Percentiles rank a stretch among this genome's conserved stretches.
These are phyloP conservation scores for Nannobrachium achirus DNA, from an alignment of 2,113 vertebrate genomes.

Conservation along the genomic window DNA sequence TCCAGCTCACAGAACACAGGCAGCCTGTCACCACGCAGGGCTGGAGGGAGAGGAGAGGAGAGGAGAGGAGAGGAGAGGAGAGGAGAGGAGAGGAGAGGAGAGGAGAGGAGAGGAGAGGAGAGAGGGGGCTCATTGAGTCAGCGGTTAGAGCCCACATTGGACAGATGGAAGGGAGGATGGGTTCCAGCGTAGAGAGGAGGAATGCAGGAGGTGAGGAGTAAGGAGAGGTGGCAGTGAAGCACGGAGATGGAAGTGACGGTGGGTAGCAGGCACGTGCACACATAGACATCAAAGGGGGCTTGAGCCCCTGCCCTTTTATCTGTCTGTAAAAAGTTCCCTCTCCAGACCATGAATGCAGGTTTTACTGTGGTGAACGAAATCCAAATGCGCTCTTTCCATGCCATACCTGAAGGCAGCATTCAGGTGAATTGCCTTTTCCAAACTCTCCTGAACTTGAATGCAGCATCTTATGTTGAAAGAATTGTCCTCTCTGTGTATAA, in stretches of 20 bases:
- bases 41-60: constrained; percentile 1
- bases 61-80: constrained; percentile 6
- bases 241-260: constrained; percentile 52
- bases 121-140: not conserved
- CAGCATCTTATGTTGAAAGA: no score
- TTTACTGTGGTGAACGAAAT: no score
- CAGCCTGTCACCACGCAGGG: constrained; percentile 14
- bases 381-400: no score
- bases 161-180: constrained; percentile 45
- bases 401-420: no score
- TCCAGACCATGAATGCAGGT: no score
- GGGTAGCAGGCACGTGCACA: no score
- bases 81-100: constrained; percentile 3
- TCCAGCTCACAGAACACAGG: constrained; percentile 39
- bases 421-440: no score
- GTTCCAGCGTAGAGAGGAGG: constrained; percentile 49
- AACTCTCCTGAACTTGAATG: no score
- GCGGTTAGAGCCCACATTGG: constrained; percentile 14
- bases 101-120: not conserved
- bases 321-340: no score
- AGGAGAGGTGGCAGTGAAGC: constrained; percentile 51
- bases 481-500: no score
- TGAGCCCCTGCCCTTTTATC: no score
- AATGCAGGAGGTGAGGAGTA: constrained; percentile 19
- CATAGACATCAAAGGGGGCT: no score